Evolutionary conservation across 2,113 vertebrate genomes (phyloP), one percentile per base, ranked within the genome.

Genomic region (Pantherophis guttatus): DNA sequence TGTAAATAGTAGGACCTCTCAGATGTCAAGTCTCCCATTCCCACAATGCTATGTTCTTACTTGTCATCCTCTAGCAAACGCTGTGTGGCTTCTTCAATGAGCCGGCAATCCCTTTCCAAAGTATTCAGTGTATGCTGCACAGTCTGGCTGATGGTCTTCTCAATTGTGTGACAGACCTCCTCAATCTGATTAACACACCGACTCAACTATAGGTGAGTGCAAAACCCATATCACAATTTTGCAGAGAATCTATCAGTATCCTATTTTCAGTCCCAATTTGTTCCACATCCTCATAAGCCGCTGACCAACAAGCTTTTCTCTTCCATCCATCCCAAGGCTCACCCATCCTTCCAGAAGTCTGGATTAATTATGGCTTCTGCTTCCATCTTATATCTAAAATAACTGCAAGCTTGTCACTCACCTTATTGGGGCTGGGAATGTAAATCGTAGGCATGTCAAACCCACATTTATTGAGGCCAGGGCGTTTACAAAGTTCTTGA

Each of bases 371-470:
- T 26, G 11, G 9, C 19, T n/a, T 57, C 24, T 21, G 21, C 24
- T n/a, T 50, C 24, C 50, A 3, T 19, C 26, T n/a, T 11, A 11
- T 10, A 15, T 29, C 58, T 70, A 23, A n/a, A 65, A 87, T 21
- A 39, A 81, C 7, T 44, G 17, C 33, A 21, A 44, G 33, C 17
- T 81, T 39, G 1, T 81, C 8, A 17, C 95, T 91, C 89, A 98
- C 98, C 97, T 98, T 98, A 93, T 96, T 97, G 33, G 98, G 96
- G 93, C 97, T 98, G 29, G 98, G 98, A 65, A 98, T 94, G 93
- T 98, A 98, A 94, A 98, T 98, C 9, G 98, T 98, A 26, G 98
- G 98, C 98, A 98, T 98, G 94, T 98, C 98, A 90, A 98, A 98
- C 8, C 98, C 98, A 95, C 98, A 98, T 92, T 98, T 98, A 96